Base-by-base conservation (phyloP, 2,113 vertebrate genomes). In the Scartelaos histophorus region DNA sequence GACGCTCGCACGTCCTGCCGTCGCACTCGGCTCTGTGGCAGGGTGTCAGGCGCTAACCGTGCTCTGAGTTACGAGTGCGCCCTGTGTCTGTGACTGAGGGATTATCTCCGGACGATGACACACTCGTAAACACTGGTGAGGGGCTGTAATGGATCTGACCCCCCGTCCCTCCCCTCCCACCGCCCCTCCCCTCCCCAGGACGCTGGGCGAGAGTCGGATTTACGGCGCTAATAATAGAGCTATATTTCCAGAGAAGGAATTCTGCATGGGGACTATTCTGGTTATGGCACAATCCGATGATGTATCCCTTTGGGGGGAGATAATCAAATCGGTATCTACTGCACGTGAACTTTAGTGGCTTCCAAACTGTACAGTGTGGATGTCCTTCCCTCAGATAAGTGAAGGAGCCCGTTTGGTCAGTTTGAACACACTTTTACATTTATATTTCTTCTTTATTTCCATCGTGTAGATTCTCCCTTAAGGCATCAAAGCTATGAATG, bases 231-330 rank as follows among this genome's bases (percentile, higher is more conserved):
- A 87, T 83, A 83, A 85, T 89, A 87, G 75, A 75, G 71, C 83
- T 84, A 29, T 85, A 85, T 88, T 83, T 84, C 82, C 85, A 84
- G 81, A 84, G 79, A 74, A 77, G 81, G 81, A 75, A 87, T 87
- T 81, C 76, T 76, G 81, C 76, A 79, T 22, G 45, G 66, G 15
- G 81, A 25, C 25, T 60, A 29, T 90, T 87, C 89, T 87, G 84
- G 88, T 91, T 83, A 80, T 76, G 12, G 70, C 65, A 73, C 73
- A 76, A 82, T 67, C 70, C 78, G 64, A 6, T 79, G 83, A 87
- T 75, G 72, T 22, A 65, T 83, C 80, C 70, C 51, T 12, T 43
- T 2, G 0, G 25, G 85, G 29, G 38, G 67, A 85, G 73, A 79
- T 54, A 21, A 3, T 58, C 45, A 54, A 71, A 74, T 60, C 19